phyloP scores from a whole-genome alignment of 2,888 invertebrate genomes.

The Trachelus stipa region DNA sequence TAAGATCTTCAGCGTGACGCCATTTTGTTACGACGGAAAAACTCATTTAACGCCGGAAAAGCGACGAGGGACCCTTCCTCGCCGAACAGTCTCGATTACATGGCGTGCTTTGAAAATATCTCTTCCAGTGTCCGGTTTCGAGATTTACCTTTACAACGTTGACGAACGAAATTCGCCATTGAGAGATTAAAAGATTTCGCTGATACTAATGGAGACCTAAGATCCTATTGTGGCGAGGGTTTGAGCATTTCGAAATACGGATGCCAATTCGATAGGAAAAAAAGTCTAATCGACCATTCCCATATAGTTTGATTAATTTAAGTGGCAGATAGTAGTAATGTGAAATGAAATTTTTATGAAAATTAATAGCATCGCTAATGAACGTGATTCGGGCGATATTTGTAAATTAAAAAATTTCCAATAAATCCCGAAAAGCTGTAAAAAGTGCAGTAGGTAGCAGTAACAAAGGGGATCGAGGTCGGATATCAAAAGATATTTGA shows the following conservation, averaged over 20 bases:
- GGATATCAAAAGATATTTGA: neutral
- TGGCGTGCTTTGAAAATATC: neutral
- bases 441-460: neutral
- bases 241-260: neutral
- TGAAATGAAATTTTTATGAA: neutral
- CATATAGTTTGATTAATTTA: neutral
- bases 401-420: neutral
- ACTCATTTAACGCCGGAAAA: neutral
- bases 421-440: neutral
- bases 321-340: neutral
- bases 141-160: neutral
- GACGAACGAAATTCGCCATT: neutral
- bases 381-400: neutral
- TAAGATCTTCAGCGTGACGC: conserved; percentile 1
- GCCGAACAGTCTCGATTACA: neutral
- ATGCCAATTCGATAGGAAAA: neutral
- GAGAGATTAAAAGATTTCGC: neutral
- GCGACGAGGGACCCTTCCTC: neutral
- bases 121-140: neutral
- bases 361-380: neutral
- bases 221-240: neutral
- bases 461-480: neutral
- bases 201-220: neutral
- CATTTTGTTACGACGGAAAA: neutral
- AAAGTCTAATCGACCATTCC: neutral